Percentiles rank a stretch among this genome's conserved stretches.
Evolutionary conservation across 2,888 invertebrate genomes (phyloP).

Genomic region (Eilema depressum): DNA sequence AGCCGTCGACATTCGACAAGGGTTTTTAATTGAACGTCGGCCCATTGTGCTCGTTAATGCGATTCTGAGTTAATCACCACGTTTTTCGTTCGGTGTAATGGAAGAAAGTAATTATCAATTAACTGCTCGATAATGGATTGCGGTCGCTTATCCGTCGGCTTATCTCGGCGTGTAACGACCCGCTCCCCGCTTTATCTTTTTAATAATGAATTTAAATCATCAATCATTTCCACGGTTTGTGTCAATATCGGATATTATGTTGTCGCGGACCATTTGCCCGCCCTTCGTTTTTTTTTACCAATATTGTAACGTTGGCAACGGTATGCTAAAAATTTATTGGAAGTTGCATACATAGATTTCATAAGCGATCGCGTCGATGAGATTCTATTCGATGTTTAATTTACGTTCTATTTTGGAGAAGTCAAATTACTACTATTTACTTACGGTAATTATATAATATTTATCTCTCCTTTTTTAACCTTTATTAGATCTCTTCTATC

Average conservation of each 20-base stretch:
- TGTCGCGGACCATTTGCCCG: conserved; percentile 38
- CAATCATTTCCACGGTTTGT: conserved; percentile 63
- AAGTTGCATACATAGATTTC: not conserved
- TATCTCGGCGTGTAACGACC: conserved; percentile 78
- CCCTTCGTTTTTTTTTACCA: conserved; percentile 31
- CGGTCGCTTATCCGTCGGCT: conserved; percentile 80
- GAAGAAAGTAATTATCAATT: conserved; percentile 87
- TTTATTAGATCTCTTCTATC: too few species aligned
- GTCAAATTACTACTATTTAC: too few species aligned
- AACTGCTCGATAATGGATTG: conserved; percentile 85
- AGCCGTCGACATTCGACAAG: conserved; percentile 83
- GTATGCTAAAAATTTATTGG: not conserved
- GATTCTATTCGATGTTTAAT: not conserved
- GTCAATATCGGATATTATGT: conserved; percentile 54
- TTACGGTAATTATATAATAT: too few species aligned
- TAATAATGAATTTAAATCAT: conserved; percentile 75
- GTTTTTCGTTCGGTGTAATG: conserved; percentile 84
- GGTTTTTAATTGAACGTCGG: conserved; percentile 84
- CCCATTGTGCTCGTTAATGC: conserved; percentile 85
- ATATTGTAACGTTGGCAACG: conserved; percentile 28
- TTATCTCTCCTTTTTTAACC: too few species aligned
- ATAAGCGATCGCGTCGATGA: not conserved
- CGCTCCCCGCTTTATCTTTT: conserved; percentile 73
- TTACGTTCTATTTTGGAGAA: not conserved
- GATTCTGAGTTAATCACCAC: conserved; percentile 84